Conservation (phyloP, 2,888 invertebrate genomes). For the Latrodectus hesperus region DNA sequence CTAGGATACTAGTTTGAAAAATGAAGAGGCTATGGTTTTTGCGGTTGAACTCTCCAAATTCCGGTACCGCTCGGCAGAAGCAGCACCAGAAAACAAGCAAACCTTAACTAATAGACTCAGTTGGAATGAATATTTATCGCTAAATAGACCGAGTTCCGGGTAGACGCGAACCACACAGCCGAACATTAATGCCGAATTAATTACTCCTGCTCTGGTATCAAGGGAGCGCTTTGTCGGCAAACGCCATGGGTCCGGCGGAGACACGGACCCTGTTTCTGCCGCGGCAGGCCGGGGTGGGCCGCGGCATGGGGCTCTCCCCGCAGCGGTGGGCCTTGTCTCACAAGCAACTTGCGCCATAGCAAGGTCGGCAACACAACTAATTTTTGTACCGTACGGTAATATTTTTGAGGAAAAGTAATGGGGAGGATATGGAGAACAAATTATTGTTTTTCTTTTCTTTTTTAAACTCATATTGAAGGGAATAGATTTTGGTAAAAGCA, state of each 20-base stretch:
- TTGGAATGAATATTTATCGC: constrained; percentile 55
- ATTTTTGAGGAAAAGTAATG: background rate
- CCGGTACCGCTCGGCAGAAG: background rate
- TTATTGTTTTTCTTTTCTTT: background rate
- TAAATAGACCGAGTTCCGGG: constrained; percentile 44
- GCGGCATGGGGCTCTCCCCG: constrained; percentile 28
- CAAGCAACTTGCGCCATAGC: constrained; percentile 7
- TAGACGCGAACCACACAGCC: constrained; percentile 28
- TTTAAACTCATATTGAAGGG: background rate
- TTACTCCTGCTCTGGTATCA: constrained; percentile 22
- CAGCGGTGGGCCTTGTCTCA: constrained; percentile 45
- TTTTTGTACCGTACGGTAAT: background rate
- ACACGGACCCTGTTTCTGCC: constrained; percentile 23
- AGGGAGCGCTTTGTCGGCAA: constrained; percentile 58
- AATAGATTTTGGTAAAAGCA: background rate
- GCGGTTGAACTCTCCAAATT: background rate
- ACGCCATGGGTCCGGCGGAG: constrained; percentile 35
- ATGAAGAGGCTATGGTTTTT: background rate
- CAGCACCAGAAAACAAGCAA: constrained; percentile 7
- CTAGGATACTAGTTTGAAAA: too few species aligned
- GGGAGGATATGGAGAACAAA: background rate
- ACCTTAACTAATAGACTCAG: constrained; percentile 27
- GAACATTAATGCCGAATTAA: constrained; percentile 59
- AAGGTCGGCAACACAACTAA: constrained; percentile 21
- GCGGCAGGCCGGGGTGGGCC: constrained; percentile 35